Base-by-base conservation (phyloP, 2,888 invertebrate genomes). In the Rhopalosiphum nymphaeae region DNA sequence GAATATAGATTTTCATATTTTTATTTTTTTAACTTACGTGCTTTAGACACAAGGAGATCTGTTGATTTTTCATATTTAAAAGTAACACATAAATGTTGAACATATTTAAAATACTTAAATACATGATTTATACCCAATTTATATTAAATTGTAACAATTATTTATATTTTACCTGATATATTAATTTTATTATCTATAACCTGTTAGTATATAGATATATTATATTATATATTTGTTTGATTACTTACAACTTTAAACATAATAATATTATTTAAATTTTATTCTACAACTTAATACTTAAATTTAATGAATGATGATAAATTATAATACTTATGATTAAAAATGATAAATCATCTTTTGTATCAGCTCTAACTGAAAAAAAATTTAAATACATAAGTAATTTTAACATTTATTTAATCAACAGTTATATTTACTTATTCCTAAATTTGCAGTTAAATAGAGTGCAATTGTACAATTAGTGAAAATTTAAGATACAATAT, bases 301-400 rank as follows among this genome's bases (percentile, higher is more conserved):
- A 46, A 46, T 11, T 1, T 53, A 3, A 53, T 3, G 49, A 53
- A n/a, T 67, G 13, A 67, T n/a, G 13, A 67, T 86, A 36, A 0
- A 86, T 42, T 36, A 36, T 87, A 61, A n/a, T 57, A 61, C 61
- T 0, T 46, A 92, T 87, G 86, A 86, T 46, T 29, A 10, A 57
- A 53, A 91, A 91, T 91, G 84, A 84, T 91, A 56, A 91, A 56
- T 91, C n/a, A 61, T 91, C 87, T 57, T 92, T 92, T 92, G 61
- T 92, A 92, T 86, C 86, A 92, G 91, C 61, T 92, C 61, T 92
- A 92, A 57, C 91, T 92, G 56, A 91, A 57, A 85, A 42, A 57
- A 61, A 61, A 29, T 46, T 7, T 46, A 46, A 46, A 25, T 29
- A 57, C 49, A 13, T 49, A 49, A 49, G 13, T 49, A 49, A 49